These are phyloP conservation scores for Drosophila diplacantha DNA, from an alignment of 2,888 invertebrate genomes.

Conservation along the genomic window DNA sequence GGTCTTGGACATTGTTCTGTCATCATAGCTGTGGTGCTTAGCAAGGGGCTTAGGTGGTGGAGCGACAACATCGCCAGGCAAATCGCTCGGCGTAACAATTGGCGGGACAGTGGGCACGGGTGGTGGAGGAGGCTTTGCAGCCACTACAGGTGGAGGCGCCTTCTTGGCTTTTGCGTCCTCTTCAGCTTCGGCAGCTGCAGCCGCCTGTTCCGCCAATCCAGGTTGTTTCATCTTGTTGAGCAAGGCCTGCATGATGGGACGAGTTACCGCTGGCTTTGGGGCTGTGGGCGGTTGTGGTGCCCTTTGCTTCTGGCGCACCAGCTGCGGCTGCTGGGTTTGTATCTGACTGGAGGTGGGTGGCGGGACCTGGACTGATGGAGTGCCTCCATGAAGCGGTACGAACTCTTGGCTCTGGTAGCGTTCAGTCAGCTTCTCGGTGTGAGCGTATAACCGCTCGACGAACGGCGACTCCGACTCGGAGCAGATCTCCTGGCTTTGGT, in stretches of 20 bases:
- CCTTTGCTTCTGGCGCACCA: conserved; percentile 55
- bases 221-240: conserved; percentile 74
- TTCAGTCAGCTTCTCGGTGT: conserved; percentile 82
- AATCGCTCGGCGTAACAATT: conserved; percentile 66
- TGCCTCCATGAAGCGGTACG: conserved; percentile 76
- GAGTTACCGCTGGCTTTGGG: conserved; percentile 72
- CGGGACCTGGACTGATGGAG: conserved; percentile 4
- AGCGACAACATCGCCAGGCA: conserved; percentile 71
- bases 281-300: conserved; percentile 69
- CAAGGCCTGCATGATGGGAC: conserved; percentile 74
- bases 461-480: conserved; percentile 78
- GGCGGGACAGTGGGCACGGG: conserved; percentile 78
- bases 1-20: conserved; percentile 82
- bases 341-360: conserved; percentile 27
- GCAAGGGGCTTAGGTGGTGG: conserved; percentile 80
- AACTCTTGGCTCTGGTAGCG: conserved; percentile 84
- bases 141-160: background rate
- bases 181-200: conserved; percentile 67
- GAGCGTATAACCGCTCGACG: conserved; percentile 81
- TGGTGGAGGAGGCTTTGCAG: conserved; percentile 47
- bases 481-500: conserved; percentile 81
- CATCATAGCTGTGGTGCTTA: conserved; percentile 83
- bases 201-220: conserved; percentile 69
- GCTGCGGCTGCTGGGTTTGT: conserved; percentile 60
- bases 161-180: conserved; percentile 43